These are phyloP conservation scores for Heteromyza rotundicornis DNA, from an alignment of 2,888 invertebrate species.

Conservation along the genomic window DNA sequence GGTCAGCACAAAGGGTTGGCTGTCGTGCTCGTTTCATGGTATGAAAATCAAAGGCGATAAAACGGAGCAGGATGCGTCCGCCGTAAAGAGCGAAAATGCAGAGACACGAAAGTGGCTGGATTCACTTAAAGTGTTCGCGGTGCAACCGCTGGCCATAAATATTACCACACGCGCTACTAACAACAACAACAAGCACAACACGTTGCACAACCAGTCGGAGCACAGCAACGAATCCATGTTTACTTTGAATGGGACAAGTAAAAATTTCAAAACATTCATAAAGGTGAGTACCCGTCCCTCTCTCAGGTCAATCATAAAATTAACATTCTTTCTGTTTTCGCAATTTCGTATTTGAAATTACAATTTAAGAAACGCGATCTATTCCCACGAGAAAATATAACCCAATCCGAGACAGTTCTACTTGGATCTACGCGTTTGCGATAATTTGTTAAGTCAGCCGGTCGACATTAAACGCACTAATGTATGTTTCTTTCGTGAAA, in stretches of 20 bases:
- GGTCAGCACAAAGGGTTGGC: slow-evolving; percentile 48
- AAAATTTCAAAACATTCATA: slow-evolving; percentile 57
- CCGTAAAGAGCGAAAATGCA: slow-evolving; percentile 26
- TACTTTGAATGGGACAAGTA: slow-evolving; percentile 31
- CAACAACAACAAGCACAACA: too few species aligned
- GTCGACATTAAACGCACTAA: too few species aligned
- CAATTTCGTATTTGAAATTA: too few species aligned
- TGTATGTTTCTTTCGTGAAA: too few species aligned
- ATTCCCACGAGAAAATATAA: slow-evolving; percentile 41
- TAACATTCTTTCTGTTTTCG: too few species aligned
- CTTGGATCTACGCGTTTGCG: background rate
- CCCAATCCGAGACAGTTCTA: slow-evolving; percentile 31
- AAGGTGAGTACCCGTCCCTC: slow-evolving; percentile 49
- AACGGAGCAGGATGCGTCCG: slow-evolving; percentile 17
- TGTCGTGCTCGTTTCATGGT: slow-evolving; percentile 46
- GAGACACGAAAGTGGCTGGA: slow-evolving; percentile 46
- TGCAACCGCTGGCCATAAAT: slow-evolving; percentile 39
- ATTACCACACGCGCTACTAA: slow-evolving; percentile 30
- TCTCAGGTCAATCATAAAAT: too few species aligned
- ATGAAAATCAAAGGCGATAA: slow-evolving; percentile 37
- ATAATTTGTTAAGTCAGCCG: too few species aligned
- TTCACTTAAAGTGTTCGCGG: slow-evolving; percentile 49
- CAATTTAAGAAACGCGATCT: slow-evolving; percentile 44
- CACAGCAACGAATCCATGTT: background rate
- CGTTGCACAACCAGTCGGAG: slow-evolving; percentile 19